A percentile compares a stretch with the other conserved stretches of the same genome.
Conservation (phyloP, 2,888 invertebrate genomes). For the Hemicrepidius hirtus region DNA sequence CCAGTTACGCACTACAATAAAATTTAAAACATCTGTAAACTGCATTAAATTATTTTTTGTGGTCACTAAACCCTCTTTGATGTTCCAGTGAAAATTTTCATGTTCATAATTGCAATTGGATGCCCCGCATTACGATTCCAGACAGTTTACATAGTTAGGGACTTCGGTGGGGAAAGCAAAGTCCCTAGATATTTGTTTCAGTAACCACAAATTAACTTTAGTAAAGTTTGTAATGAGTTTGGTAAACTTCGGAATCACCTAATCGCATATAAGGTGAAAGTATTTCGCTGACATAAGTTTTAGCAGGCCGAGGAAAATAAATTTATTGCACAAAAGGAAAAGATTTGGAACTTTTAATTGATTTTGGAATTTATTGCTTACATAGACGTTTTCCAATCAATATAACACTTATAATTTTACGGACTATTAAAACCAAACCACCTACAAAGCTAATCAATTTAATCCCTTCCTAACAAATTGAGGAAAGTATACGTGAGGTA, state of each 20-base stretch:
- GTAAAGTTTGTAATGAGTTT: constrained; percentile 21
- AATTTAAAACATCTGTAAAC: too few relatives aligned
- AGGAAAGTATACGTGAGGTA: constrained; percentile 2
- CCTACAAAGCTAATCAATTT: constrained; percentile 5
- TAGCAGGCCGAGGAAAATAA: constrained; percentile 11
- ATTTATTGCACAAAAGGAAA: constrained; percentile 9
- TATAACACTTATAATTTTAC: constrained; percentile 6
- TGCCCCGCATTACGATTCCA: background rate
- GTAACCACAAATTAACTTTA: constrained; percentile 26
- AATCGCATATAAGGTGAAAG: constrained; percentile 28
- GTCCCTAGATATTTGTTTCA: constrained; percentile 21
- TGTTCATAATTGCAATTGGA: background rate
- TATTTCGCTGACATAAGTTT: constrained; percentile 18
- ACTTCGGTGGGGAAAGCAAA: background rate
- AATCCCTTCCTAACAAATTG: background rate
- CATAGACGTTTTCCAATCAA: constrained; percentile 10
- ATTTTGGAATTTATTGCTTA: constrained; percentile 6
- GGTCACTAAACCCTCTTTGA: background rate
- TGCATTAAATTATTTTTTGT: too few relatives aligned
- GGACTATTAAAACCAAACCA: constrained; percentile 5
- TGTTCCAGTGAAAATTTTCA: constrained; percentile 1
- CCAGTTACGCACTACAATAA: too few relatives aligned
- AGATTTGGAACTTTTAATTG: constrained; percentile 23
- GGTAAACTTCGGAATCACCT: constrained; percentile 16
- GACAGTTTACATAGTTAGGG: constrained; percentile 15